These are phyloP conservation scores for Agrypnus murinus DNA, from an alignment of 2,888 invertebrate species.

Conservation along the genomic window DNA sequence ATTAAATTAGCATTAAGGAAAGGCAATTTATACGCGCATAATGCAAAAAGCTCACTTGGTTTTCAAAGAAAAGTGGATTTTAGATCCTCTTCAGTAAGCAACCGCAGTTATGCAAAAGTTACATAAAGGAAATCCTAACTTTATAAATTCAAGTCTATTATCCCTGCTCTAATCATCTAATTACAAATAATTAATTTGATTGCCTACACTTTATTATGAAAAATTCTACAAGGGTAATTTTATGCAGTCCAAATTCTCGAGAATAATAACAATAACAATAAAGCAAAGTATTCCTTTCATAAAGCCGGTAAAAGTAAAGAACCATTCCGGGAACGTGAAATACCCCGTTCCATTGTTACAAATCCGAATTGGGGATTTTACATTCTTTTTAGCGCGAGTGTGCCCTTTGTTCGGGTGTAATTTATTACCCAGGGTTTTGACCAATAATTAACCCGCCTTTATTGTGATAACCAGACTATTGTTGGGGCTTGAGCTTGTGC, in stretches of 20 bases:
- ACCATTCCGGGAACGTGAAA: constrained; percentile 7
- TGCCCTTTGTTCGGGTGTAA: constrained; percentile 33
- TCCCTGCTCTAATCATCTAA: too few species aligned
- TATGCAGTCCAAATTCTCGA: background rate
- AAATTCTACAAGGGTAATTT: too few species aligned
- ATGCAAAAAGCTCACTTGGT: constrained; percentile 24
- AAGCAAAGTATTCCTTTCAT: constrained; percentile 17
- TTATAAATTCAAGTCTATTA: too few species aligned
- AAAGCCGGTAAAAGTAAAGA: constrained; percentile 24
- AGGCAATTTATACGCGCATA: constrained; percentile 28
- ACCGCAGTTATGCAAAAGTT: constrained; percentile 1
- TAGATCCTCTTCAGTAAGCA: constrained; percentile 2
- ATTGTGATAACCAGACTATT: constrained; percentile 38
- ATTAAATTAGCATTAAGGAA: constrained; percentile 33
- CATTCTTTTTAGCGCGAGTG: constrained; percentile 37
- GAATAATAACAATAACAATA: background rate
- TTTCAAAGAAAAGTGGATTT: constrained; percentile 9
- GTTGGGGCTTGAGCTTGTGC: constrained; percentile 24
- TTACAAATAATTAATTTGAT: too few species aligned
- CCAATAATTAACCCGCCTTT: constrained; percentile 42
- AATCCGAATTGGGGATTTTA: constrained; percentile 33
- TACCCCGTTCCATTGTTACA: constrained; percentile 30
- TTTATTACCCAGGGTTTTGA: constrained; percentile 37
- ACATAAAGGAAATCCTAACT: too few species aligned
- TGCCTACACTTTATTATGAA: too few species aligned